Evolutionary conservation across 2,113 vertebrate species (phyloP), one percentile per base, ranked within the genome.

Genomic region (Pampusana beccarii): DNA sequence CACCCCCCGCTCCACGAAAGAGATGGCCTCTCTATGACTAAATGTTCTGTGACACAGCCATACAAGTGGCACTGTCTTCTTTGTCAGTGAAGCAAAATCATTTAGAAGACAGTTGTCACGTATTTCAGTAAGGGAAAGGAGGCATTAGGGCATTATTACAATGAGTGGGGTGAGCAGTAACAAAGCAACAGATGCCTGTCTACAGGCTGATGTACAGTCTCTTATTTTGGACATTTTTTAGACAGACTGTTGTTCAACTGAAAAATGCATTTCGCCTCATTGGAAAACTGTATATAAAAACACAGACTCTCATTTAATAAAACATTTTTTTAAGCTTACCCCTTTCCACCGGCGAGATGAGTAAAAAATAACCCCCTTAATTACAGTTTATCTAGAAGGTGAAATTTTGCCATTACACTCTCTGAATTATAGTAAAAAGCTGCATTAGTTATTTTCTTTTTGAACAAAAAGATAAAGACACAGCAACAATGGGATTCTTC

Each of bases 141-240:
- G 54, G 62, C 64, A 73, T 88, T 73, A 85, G 28, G 36, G 29
- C 16, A 23, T 69, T 85, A 85, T 6, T 1, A 9, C 69, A 89
- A 89, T 46, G 57, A 91, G 50, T 48, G 33, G 18, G 25, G n/a
- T 34, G 40, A 88, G 84, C 23, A 73, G 31, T 33, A 83, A 79
- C 75, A 92, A 93, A 88, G 87, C 92, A 95, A 94, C 74, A 96
- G 89, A 95, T 95, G 89, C 87, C 46, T 65, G 24, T 78, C 53
- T 54, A 81, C 2, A 84, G 73, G 58, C 34, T 80, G 81, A 72
- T 25, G n/a, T 87, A 74, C 50, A 71, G 74, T 88, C 50, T 77
- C 40, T 86, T 77, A 61, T 66, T 87, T 17, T 70, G 62, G 40
- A 57, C 16, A 23, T 85, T 85, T 78, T 16, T 89, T 69, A 89